phyloP scores from a whole-genome alignment of 2,113 vertebrate species.

The Myotis yumanensis region DNA sequence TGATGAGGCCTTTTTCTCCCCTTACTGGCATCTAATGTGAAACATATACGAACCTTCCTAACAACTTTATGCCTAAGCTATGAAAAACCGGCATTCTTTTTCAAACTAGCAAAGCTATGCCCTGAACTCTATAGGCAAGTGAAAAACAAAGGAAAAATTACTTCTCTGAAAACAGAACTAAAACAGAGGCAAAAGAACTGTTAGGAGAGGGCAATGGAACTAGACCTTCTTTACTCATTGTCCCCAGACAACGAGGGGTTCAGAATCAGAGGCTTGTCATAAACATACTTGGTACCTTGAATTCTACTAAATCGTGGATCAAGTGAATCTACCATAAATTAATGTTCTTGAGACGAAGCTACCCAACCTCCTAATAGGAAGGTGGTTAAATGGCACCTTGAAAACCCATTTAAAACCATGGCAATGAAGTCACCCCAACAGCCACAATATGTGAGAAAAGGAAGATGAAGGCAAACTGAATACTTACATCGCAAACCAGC shows the following conservation, averaged over 20 bases:
- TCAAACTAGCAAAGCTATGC: neutral
- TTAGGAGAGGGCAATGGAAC: neutral
- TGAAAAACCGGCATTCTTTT: neutral
- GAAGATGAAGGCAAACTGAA: neutral
- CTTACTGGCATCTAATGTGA: neutral
- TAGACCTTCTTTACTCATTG: neutral
- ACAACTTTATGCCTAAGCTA: neutral
- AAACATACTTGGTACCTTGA: neutral
- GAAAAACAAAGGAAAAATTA: neutral
- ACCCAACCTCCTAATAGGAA: neutral
- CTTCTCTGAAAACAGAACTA: neutral
- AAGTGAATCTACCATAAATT: neutral
- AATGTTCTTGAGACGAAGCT: neutral
- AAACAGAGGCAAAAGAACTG: neutral
- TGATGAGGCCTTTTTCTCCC: accelerated
- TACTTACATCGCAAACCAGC: conserved; percentile 93
- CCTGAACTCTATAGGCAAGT: neutral
- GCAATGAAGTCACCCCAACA: neutral
- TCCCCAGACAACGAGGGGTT: accelerated
- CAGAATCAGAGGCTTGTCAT: neutral
- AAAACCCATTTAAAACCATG: neutral
- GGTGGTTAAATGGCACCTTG: neutral
- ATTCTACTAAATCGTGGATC: neutral
- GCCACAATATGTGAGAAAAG: neutral
- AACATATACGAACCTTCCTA: neutral